Conservation (phyloP, 1,140 invertebrate genomes). For the Brachionus koreanus region DNA sequence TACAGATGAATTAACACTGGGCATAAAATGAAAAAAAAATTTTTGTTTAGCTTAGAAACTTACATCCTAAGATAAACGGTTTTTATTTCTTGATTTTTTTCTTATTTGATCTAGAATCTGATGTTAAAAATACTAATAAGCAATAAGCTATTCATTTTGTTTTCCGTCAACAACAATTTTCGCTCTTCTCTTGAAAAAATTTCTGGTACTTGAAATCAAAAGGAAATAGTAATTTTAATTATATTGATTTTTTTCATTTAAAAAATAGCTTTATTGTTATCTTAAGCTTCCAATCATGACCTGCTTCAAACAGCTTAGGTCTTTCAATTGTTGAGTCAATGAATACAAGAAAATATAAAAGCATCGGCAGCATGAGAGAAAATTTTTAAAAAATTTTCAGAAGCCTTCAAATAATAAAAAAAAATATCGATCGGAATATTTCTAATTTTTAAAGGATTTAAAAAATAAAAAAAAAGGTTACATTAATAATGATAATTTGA, state of each 20-base stretch:
- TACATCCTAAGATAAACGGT: neutral
- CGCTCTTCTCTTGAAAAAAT: neutral
- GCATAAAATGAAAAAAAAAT: neutral
- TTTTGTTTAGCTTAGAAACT: neutral
- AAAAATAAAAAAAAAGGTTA: neutral
- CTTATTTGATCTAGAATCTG: neutral
- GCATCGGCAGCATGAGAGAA: neutral
- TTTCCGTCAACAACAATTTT: neutral
- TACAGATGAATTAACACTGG: neutral
- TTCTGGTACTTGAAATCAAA: neutral
- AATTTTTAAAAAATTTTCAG: neutral
- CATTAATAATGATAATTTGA: neutral
- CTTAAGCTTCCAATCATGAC: neutral
- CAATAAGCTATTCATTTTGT: neutral
- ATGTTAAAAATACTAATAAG: neutral
- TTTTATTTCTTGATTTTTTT: neutral
- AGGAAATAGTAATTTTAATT: neutral
- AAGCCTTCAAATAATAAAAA: neutral
- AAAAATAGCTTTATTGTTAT: neutral
- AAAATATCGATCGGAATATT: neutral
- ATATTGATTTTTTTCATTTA: neutral
- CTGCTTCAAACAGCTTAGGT: neutral
- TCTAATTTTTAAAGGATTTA: neutral
- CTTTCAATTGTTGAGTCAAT: neutral
- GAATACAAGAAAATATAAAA: neutral